Evolutionary conservation across 2,113 vertebrate species (phyloP), one percentile per base, ranked within the genome.

Genomic region (Triplophysa siluroides): DNA sequence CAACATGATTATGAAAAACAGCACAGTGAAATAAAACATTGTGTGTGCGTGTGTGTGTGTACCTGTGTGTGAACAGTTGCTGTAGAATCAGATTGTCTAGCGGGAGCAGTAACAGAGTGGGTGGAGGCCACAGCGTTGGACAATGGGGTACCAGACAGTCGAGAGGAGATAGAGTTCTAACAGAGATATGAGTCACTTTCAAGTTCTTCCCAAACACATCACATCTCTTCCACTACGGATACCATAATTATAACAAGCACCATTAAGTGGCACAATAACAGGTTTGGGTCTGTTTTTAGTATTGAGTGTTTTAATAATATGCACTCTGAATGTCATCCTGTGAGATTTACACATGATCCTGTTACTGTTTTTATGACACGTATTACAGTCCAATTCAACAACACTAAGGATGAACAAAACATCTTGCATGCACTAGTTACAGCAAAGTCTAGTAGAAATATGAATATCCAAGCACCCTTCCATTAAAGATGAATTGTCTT

Each of bases 111-210:
- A 14, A 54, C 19, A 0, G 54, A 43, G 68, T 63, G 78, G 41
- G 76, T 67, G 50, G 80, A 81, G 52, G 71, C 60, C n/a, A 56
- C 61, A 16, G n/a, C 16, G 2, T 26, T 41, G n/a, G 78, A 76
- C 79, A 81, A 19, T 14, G 52, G 47, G 9, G 78, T 33, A 68
- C 50, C 50, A 62, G 83, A 63, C 19, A 41, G 19, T 76, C 73
- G 81, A 52, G 69, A 43, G 21, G 80, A 16, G 14, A 78, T 14
- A 4, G 12, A 52, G 61, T 54, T 83, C 86, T 87, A 72, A 50
- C 8, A 54, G 41, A 58, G 14, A 80, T 68, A 78, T 41, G 52
- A 52, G n/a, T 13, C 64, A 63, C 33, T 62, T 69, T 61, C 74
- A 52, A 60, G 23, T 62, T 66, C 19, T 29, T 58, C 47, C 26